Percentiles rank a stretch among this genome's conserved stretches.
These are phyloP conservation scores for Diceros bicornis DNA, from an alignment of 2,797 vertebrate genomes.

Conservation along the genomic window DNA sequence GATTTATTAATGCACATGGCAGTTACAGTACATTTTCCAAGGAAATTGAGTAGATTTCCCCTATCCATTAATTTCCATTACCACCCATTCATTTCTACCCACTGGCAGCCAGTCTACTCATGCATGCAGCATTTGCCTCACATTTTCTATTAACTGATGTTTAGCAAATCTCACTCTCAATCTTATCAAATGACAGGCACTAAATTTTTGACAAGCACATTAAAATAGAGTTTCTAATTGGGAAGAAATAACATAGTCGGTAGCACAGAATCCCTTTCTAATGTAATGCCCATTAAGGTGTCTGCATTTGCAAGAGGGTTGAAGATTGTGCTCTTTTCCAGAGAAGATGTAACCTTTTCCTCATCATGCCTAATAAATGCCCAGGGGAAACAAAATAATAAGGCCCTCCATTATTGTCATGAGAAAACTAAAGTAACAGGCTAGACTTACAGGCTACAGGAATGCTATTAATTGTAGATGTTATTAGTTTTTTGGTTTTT, in stretches of 20 bases:
- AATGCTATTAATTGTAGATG: constrained; percentile 70
- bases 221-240: constrained; percentile 68
- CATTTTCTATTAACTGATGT: constrained; percentile 45
- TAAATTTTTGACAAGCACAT: constrained; percentile 64
- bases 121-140: neutral
- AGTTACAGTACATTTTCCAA: neutral
- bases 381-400: constrained; percentile 69
- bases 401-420: constrained; percentile 70
- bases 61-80: constrained; percentile 66
- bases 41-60: constrained; percentile 5
- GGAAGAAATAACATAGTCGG: constrained; percentile 67
- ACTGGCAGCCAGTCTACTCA: neutral
- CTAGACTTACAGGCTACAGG: constrained; percentile 72
- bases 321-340: constrained; percentile 60
- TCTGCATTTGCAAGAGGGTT: neutral
- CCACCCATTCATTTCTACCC: constrained; percentile 37
- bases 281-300: neutral
- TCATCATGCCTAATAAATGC: constrained; percentile 60
- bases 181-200: constrained; percentile 72
- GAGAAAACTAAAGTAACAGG: constrained; percentile 11
- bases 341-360: constrained; percentile 58
- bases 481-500: constrained; percentile 26
- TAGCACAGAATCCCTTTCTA: constrained; percentile 52
- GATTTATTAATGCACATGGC: constrained; percentile 36
- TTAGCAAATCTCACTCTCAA: constrained; percentile 28